phyloP scores from a whole-genome alignment of 2,797 vertebrate species.

The Rhabdophis nuchalis region DNA sequence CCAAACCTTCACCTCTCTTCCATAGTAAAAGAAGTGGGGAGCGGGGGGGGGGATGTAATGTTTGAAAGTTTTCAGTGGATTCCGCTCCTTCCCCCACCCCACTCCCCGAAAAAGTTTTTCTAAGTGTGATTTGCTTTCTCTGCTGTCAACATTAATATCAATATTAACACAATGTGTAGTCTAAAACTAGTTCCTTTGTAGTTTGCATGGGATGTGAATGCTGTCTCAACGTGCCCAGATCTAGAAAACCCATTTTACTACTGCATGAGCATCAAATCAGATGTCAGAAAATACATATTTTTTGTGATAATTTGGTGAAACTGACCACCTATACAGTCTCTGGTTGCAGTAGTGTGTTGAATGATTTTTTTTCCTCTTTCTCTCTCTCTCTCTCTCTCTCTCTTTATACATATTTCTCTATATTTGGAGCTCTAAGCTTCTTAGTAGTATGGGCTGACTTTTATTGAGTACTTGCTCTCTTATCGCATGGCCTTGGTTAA shows the following conservation, averaged over 20 bases:
- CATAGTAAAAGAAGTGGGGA: conserved; percentile 40
- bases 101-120: conserved; percentile 59
- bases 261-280: conserved; percentile 80
- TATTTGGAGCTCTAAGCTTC: conserved; percentile 78
- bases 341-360: conserved; percentile 75
- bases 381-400: not conserved
- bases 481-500: conserved; percentile 89
- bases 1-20: conserved; percentile 48
- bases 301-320: conserved; percentile 75
- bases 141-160: conserved; percentile 77
- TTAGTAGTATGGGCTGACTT: conserved; percentile 84
- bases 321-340: conserved; percentile 68
- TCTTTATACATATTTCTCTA: conserved; percentile 68
- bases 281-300: conserved; percentile 71
- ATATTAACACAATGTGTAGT: conserved; percentile 80
- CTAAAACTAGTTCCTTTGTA: conserved; percentile 81
- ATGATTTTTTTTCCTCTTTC: conserved; percentile 52
- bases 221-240: conserved; percentile 77
- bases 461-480: conserved; percentile 81
- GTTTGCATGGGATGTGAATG: conserved; percentile 87
- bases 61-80: conserved; percentile 68
- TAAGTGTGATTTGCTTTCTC: conserved; percentile 69
- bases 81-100: conserved; percentile 8
- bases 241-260: conserved; percentile 70
- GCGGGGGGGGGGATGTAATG: not conserved